Base-by-base conservation (phyloP, 2,797 vertebrate species). In the Scolopax rusticola region DNA sequence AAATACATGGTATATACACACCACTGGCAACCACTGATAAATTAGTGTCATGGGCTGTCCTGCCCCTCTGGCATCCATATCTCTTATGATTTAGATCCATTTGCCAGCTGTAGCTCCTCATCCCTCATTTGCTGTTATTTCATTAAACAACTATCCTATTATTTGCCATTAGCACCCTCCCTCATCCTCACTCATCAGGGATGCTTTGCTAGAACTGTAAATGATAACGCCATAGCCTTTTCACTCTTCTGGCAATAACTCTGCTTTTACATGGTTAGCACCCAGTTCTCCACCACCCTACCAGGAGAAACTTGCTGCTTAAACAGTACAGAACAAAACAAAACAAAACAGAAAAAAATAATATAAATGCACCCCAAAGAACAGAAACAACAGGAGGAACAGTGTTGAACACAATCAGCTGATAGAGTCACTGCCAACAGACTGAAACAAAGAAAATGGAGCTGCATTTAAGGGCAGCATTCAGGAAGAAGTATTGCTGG, bases 71-170 rank as follows among this genome's bases (percentile, higher is more conserved):
- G 59, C 47, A 36, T 45, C 71, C 16, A 4, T 41, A 16, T 50
- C 64, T 51, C 56, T 59, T 23, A 12, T 17, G 56, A 70, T 68
- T 83, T 64, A 56, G 41, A 23, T 30, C 68, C 43, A 12, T 65
- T 93, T 65, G 17, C 63, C 84, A 94, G 84, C 75, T 79, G 33
- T 17, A 57, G 7, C 48, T 87, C 76, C 76, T 80, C 33, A 63
- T 48, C 33, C 68, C 28, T 79, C 48, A 51, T 73, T 64, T 79
- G 28, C 9, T 53, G 56, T 30, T 74, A 27, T 21, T 85, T 54
- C 56, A 53, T 65, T 68, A 61, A 89, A 53, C 38, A 47, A 1
- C 33, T 21, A 56, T 16, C 2, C 1, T 25, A 15, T 43, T 45
- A 19, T 40, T 83, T 60, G 38, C 53, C 47, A 67, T 24, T 71